A percentile compares a stretch with the other conserved stretches of the same genome.
Evolutionary conservation across 1,140 invertebrate genomes (phyloP).

Genomic region (Trichoplusia ni): DNA sequence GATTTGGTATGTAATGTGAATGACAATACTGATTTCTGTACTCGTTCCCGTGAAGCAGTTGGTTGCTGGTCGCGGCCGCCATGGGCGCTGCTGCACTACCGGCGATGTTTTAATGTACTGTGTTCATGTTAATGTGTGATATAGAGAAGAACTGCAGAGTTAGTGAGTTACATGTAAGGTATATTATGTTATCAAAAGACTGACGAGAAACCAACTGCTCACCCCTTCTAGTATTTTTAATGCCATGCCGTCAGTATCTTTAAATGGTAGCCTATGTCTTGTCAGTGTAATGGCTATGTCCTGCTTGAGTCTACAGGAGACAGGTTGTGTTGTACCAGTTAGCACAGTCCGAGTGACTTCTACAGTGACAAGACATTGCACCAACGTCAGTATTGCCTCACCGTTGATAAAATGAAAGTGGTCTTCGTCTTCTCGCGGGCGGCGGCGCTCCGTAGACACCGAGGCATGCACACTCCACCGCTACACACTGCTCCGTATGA

Average conservation of each 20-base stretch:
- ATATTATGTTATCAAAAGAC: not conserved
- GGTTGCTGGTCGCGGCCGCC: too few relatives aligned
- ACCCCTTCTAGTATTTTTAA: slow-evolving; percentile 5
- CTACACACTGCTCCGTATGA: slow-evolving; percentile 51
- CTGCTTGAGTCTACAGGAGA: too few relatives aligned
- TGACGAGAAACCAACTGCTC: slow-evolving; percentile 5
- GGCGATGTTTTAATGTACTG: too few relatives aligned
- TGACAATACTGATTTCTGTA: slow-evolving; percentile 54
- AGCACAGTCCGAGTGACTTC: not conserved
- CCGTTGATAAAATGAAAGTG: slow-evolving; percentile 40
- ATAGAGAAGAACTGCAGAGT: too few relatives aligned
- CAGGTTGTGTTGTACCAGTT: too few relatives aligned
- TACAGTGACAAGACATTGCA: slow-evolving; percentile 20
- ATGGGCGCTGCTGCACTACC: too few relatives aligned
- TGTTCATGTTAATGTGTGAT: too few relatives aligned
- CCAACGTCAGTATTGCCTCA: slow-evolving; percentile 56
- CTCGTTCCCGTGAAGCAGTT: slow-evolving; percentile 8
- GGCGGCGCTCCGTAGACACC: slow-evolving; percentile 39
- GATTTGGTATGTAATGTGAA: slow-evolving; percentile 39
- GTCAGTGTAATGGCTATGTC: not conserved
- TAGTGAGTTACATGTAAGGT: too few relatives aligned
- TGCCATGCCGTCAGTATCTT: slow-evolving; percentile 26
- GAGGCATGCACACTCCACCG: slow-evolving; percentile 62
- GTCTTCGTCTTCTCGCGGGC: slow-evolving; percentile 53
- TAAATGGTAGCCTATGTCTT: slow-evolving; percentile 7